These are phyloP conservation scores for Syrphus vitripennis DNA, from an alignment of 2,888 invertebrate species.

Conservation along the genomic window DNA sequence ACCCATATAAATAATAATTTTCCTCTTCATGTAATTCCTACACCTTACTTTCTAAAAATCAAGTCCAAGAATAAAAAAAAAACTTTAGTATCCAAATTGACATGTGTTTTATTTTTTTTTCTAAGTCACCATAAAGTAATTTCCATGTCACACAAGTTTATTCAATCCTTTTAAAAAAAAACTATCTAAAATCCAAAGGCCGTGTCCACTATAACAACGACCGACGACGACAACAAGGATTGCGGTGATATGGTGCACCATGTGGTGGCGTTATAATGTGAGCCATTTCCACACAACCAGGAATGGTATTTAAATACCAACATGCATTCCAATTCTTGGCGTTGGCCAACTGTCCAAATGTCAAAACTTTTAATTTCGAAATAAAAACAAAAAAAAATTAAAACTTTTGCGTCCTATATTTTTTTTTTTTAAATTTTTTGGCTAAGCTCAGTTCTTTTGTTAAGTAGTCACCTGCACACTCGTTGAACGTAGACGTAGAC, in stretches of 20 bases:
- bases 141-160: constrained; percentile 26
- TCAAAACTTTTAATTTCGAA: constrained; percentile 51
- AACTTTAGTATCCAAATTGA: constrained; percentile 12
- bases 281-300: constrained; percentile 27
- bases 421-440: background rate
- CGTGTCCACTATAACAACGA: constrained; percentile 5
- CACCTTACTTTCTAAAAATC: background rate
- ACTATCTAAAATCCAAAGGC: background rate
- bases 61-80: background rate
- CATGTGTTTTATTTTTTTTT: background rate
- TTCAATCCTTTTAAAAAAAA: background rate
- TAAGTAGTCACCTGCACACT: constrained; percentile 59
- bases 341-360: constrained; percentile 65
- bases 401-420: background rate
- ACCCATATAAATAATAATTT: too few relatives aligned
- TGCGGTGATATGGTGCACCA: background rate
- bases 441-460: constrained; percentile 19
- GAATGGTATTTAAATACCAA: constrained; percentile 62
- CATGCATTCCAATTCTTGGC: constrained; percentile 56
- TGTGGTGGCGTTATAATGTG: background rate
- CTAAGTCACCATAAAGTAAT: constrained; percentile 10
- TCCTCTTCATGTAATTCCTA: background rate
- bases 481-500: constrained; percentile 33
- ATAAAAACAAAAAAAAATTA: background rate
- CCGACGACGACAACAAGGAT: background rate